Base-by-base conservation (phyloP, 1,140 invertebrate genomes). In the Philotrypesis tridentata region DNA sequence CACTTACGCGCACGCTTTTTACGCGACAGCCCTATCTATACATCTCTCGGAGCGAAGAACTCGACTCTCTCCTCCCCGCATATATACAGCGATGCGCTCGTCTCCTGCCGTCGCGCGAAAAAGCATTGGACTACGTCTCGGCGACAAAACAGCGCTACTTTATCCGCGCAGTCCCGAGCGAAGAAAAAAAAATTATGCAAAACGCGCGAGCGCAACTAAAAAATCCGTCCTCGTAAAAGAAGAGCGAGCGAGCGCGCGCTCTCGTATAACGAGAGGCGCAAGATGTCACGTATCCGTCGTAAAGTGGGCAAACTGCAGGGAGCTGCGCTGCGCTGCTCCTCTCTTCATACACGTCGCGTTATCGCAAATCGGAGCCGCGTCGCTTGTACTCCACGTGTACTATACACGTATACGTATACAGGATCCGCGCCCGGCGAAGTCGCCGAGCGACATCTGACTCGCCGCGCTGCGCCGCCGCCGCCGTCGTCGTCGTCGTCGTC, bases 261-360 rank as follows among this genome's bases (percentile, higher is more conserved):
- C 65, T 79, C 76, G 76, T 81, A 81, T 81, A 81, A 81, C 33
- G 61, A 81, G 61, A 67, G 73, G 63, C 60, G 43, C 7, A 76
- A 68, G 63, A 70, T 81, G 63, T 82, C 71, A 79, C 74, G 80
- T 48, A 83, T 78, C 43, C 48, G 40, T 75, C 80, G 77, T 82
- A 83, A 85, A 85, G 71, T 72, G 72, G 48, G 27, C n/a, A 72
- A 77, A 78, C 33, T 29, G 65, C 67, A 60, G n/a, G 43, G 8
- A 21, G 48, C 48, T n/a, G 74, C 17, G 17, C 40, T 31, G 31
- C 63, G 14, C 17, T 70, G 21, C 60, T 17, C 21, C 61, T 9
- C 68, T 21, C 43, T 71, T 25, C 61, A 29, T 71, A n/a, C 23
- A 37, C 48, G 79, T 67, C 71, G 27, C 60, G 71, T 80, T 80